Evolutionary conservation across 2,113 vertebrate species (phyloP).

Genomic region (Copsychus sechellarum): DNA sequence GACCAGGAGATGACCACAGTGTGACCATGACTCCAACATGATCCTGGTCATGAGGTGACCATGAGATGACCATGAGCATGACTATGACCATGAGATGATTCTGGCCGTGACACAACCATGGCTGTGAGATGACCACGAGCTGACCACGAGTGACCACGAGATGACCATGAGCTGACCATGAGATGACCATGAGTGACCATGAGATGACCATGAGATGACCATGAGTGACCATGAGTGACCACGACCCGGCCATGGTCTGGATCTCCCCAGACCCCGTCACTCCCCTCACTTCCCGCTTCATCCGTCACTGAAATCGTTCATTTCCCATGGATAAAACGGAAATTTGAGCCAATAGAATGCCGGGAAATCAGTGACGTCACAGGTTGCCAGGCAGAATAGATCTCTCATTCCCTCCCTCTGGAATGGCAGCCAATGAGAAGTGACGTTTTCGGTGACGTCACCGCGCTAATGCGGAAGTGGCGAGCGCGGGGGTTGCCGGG

Average conservation of each 20-base stretch:
- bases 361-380: fast-evolving
- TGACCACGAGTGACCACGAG: too few species aligned
- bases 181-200: too few species aligned
- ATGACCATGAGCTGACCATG: too few species aligned
- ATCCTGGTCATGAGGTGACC: too few species aligned
- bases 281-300: not conserved
- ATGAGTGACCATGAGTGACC: too few species aligned
- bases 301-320: fast-evolving
- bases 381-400: fast-evolving
- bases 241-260: not conserved
- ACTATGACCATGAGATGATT: too few species aligned
- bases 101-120: too few species aligned
- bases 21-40: too few species aligned
- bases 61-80: too few species aligned
- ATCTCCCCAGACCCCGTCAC: too few species aligned
- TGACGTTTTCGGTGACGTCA: fast-evolving
- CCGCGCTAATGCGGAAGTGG: not conserved
- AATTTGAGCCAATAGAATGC: not conserved
- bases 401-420: fast-evolving
- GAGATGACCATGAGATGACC: too few species aligned
- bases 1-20: not conserved
- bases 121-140: too few species aligned
- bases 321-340: not conserved
- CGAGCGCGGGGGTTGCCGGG: not conserved
- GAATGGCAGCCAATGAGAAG: fast-evolving